Evolutionary conservation across 2,888 invertebrate genomes (phyloP).

Genomic region (Tetragonisca angustula): DNA sequence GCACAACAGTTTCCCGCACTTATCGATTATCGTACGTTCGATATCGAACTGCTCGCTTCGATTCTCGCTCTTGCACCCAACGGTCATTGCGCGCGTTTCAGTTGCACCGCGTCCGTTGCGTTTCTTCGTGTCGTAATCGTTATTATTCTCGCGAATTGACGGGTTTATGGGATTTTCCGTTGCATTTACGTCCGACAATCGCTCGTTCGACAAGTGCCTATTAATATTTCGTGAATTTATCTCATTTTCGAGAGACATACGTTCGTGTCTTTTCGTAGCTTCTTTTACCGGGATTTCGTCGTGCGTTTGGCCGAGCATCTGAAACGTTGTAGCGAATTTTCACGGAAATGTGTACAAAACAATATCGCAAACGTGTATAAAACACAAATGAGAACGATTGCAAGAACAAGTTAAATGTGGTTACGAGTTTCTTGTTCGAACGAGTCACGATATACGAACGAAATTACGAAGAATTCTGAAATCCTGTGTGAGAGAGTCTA

Average conservation of each 20-base stretch:
- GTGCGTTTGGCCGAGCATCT: constrained; percentile 4
- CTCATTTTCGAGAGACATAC: not conserved
- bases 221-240: not conserved
- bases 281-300: constrained; percentile 12
- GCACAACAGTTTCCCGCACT: constrained; percentile 41
- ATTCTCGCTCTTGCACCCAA: constrained; percentile 2
- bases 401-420: not conserved
- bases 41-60: constrained; percentile 7
- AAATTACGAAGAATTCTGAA: not conserved
- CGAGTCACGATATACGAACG: too few relatives aligned
- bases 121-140: not conserved
- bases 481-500: not conserved
- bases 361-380: not conserved
- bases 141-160: not conserved
- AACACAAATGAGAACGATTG: not conserved
- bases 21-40: constrained; percentile 12
- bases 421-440: not conserved
- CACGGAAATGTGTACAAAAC: not conserved
- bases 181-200: not conserved
- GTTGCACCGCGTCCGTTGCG: not conserved
- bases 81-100: not conserved
- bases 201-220: not conserved
- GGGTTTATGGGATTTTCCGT: not conserved
- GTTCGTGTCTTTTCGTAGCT: not conserved
- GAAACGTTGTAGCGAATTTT: constrained; percentile 39